Base-by-base conservation (phyloP, 2,888 invertebrate genomes). In the Agrilus mali region DNA sequence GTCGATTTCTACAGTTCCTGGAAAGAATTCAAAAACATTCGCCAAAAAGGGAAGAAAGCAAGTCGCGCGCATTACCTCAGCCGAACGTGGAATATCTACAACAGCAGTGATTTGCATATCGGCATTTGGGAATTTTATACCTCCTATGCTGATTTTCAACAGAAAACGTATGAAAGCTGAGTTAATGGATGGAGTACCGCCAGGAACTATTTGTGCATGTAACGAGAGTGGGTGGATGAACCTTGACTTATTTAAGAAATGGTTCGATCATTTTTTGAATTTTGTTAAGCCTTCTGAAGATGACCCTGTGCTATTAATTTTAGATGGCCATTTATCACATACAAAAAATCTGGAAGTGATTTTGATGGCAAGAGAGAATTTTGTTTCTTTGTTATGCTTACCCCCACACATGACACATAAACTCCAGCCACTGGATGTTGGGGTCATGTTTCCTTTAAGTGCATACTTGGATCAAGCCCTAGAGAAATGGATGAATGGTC, bases 211-310 rank as follows among this genome's bases (percentile, higher is more conserved):
- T 14, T 47, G 34, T 37, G 47, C 32, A 7, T 57, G 52, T 37
- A 52, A 58, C 46, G 36, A 43, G 33, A 47, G 45, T 38, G 57
- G 55, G 4, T 60, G 56, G 60, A 60, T 64, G 51, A 56, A 54
- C 36, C 36, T 49, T 15, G 57, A 61, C 6, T 51, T 60, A 34
- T 61, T 63, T 53, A 39, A 50, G 4, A 44, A 53, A 35, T 63
- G 60, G 60, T 61, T 66, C 47, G 49, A 59, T 38, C 60, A 67
- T 53, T 68, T 69, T 51, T 45, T 63, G 44, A 41, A 37, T 36
- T 52, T 54, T 40, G 48, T 52, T 32, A 51, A 51, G 44, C 51
- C 59, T 33, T 47, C 56, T 7, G 49, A 50, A 45, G 57, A 58
- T 42, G 50, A 42, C 58, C 43, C 59, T 20, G 58, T 58, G 10